These are phyloP conservation scores for Cheumatopsyche charites DNA, from an alignment of 1,140 invertebrate genomes.

Conservation along the genomic window DNA sequence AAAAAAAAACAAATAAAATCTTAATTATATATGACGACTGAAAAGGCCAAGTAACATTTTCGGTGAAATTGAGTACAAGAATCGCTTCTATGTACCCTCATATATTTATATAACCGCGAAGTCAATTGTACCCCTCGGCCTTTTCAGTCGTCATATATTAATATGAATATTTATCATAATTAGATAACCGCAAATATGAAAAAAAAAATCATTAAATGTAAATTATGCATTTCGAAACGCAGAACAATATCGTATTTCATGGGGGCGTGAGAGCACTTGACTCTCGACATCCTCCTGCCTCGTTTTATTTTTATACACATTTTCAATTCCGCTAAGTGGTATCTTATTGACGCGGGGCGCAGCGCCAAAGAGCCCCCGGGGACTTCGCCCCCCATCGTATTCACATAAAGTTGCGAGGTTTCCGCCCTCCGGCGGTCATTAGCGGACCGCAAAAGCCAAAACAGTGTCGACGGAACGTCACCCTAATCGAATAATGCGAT, in stretches of 20 bases:
- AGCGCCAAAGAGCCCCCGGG: not conserved
- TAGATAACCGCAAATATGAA: too few species aligned
- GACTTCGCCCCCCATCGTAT: not conserved
- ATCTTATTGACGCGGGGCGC: conserved; percentile 16
- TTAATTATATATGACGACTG: too few species aligned
- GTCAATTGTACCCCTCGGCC: too few species aligned
- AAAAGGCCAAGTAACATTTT: too few species aligned
- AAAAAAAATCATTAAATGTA: too few species aligned
- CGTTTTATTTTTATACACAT: conserved; percentile 25
- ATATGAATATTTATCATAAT: too few species aligned
- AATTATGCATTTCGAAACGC: not conserved
- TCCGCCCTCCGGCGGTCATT: not conserved
- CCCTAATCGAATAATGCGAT: not conserved
- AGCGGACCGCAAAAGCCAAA: conserved; percentile 2
- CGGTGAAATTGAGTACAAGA: too few species aligned
- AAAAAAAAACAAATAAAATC: too few species aligned
- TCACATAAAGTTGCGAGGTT: not conserved
- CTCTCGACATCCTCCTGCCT: not conserved
- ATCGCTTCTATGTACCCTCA: too few species aligned
- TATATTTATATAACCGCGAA: too few species aligned
- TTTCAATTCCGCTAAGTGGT: conserved; percentile 24
- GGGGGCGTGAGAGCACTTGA: conserved; percentile 13
- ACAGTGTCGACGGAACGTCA: not conserved
- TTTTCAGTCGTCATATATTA: too few species aligned
- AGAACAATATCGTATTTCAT: conserved; percentile 1